phyloP scores from a whole-genome alignment of 2,888 invertebrate genomes.

The Stegana nigrithorax region DNA sequence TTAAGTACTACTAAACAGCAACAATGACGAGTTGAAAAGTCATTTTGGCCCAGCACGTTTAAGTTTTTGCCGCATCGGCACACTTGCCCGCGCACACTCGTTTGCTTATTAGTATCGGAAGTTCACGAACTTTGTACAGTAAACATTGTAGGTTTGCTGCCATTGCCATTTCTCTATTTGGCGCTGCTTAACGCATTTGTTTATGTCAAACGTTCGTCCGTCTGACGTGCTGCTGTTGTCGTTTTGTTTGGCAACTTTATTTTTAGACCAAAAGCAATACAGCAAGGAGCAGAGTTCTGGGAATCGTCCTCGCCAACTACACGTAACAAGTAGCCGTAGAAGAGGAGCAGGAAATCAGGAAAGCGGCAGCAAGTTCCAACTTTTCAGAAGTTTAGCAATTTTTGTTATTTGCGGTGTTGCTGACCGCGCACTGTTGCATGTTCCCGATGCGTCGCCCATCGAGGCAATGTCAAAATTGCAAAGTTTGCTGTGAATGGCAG shows the following conservation, averaged over 20 bases:
- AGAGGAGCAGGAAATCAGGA: too few relatives aligned
- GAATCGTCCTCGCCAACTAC: slow-evolving; percentile 35
- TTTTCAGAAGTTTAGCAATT: too few relatives aligned
- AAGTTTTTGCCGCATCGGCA: neutral
- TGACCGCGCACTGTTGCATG: slow-evolving; percentile 39
- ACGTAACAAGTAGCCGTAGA: too few relatives aligned
- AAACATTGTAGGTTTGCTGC: too few relatives aligned
- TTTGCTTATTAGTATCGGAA: slow-evolving; percentile 31
- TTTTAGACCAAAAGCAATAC: neutral
- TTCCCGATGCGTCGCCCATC: too few relatives aligned
- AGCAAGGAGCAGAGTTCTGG: too few relatives aligned
- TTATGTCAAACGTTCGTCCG: too few relatives aligned
- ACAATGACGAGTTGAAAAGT: neutral
- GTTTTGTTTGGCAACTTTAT: neutral
- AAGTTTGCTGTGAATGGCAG: neutral
- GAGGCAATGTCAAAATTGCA: slow-evolving; percentile 29
- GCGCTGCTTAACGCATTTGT: neutral
- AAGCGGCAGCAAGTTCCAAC: too few relatives aligned
- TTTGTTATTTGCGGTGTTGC: slow-evolving; percentile 9
- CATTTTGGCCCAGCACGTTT: neutral
- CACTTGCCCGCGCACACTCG: neutral
- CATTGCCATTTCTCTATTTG: neutral
- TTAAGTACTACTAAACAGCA: too few relatives aligned
- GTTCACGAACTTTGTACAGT: slow-evolving; percentile 15
- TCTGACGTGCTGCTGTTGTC: neutral